phyloP scores from a whole-genome alignment of 2,888 invertebrate species.

The Tetramorium bicarinatum region DNA sequence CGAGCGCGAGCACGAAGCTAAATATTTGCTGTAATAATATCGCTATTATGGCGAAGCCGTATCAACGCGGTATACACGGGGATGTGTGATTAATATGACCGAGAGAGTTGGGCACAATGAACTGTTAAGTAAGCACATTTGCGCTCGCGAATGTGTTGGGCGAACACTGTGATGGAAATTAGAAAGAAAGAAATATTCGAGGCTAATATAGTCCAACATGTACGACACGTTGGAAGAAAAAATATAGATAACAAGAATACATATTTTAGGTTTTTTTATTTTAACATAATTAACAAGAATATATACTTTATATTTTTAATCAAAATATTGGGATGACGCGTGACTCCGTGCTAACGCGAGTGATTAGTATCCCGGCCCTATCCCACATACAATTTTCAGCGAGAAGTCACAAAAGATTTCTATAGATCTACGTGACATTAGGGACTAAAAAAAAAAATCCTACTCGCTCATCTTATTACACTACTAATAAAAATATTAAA shows the following conservation, averaged over 20 bases:
- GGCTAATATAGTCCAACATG: background rate
- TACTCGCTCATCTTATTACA: no score
- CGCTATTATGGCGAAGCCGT: conserved; percentile 45
- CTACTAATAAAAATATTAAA: background rate
- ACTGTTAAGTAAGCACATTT: conserved; percentile 47
- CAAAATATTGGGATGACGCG: no score
- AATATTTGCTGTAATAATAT: conserved; percentile 60
- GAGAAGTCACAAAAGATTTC: no score
- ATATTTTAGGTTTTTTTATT: no score
- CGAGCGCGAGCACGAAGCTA: conserved; percentile 48
- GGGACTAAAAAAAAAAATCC: no score
- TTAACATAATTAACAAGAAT: no score
- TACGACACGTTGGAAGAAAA: background rate
- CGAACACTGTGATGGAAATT: background rate
- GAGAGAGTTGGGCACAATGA: conserved; percentile 38
- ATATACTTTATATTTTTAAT: no score
- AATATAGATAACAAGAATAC: background rate
- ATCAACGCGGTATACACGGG: conserved; percentile 18
- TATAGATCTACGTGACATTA: no score
- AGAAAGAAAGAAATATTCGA: conserved; percentile 27
- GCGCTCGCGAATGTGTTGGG: conserved; percentile 5
- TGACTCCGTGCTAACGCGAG: no score
- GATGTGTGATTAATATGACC: conserved; percentile 46
- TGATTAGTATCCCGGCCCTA: no score
- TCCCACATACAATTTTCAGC: no score